Evolutionary conservation across 2,888 invertebrate species (phyloP), one percentile per base, ranked within the genome.

Genomic region (Lasioglossum malachurum): DNA sequence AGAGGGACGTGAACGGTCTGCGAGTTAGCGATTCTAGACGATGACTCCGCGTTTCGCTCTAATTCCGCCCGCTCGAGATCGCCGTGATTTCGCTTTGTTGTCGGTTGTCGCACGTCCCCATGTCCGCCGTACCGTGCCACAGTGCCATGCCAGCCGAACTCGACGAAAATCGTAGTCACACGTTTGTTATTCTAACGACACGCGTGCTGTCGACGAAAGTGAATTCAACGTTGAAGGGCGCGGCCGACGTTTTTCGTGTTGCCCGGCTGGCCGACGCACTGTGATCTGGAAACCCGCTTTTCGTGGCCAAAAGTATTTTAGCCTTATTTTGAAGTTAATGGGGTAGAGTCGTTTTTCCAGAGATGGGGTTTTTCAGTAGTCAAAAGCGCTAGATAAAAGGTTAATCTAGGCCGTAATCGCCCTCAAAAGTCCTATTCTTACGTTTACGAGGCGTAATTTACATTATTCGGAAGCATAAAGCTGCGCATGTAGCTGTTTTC

Each of bases 181-280:
- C 75, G 83, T 80, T 91, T 91, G 83, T 87, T 91, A 93, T 92
- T 92, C 89, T 77, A 88, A 87, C 84, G 88, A 87, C 90, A 86
- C 83, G 80, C 84, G 53, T 73, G 35, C 23, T 2, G 19, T 8
- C 41, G 71, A 57, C 41, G 84, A 84, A 78, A 75, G 84, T 90
- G 91, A 92, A 92, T 90, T 87, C 83, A 75, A 60, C 69, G 75
- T 49, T 19, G 38, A 57, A 46, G 46, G 31, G 35, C 7, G 60
- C 57, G 38, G 57, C 7, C 35, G 35, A 76, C 82, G 49, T n/a
- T 77, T 80, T 78, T 77, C 75, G 19, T 19, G 19, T 44, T 38
- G n/a, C 31, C 31, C 38, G 35, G 46, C 16, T 14, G 27, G 10
- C 10, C n/a, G 10, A 57, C n/a, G 41, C 41, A 41, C 41, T 41